Evolutionary conservation across 1,140 invertebrate species (phyloP), one percentile per base, ranked within the genome.

Genomic region (Drosophila ohnishii): DNA sequence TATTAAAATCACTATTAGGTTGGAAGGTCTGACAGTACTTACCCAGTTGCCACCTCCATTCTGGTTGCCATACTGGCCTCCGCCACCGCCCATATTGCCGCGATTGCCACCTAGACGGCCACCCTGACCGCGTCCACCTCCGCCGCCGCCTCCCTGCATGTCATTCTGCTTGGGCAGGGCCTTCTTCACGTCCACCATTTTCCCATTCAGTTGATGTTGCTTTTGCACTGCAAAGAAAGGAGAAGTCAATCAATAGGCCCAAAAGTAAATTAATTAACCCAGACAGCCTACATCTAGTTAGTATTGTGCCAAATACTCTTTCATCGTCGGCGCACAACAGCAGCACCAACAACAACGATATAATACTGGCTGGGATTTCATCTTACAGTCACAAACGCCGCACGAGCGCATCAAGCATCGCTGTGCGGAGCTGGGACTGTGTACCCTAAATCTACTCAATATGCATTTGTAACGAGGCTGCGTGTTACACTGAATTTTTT

Each of bases 121-220:
- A 16, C 83, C 81, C 57, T 74, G 80, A 13, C 81, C 81, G 22
- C 85, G 75, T 16, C 89, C 79, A 14, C 90, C 90, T 16, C 89
- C 75, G 19, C 71, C 71, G 28, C 74, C 77, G 25, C 65, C 78
- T 19, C 88, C 83, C 58, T 94, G 93, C 32, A 94, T 93, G 93
- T 95, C 95, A 80, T 95, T 95, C 11, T 94, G 93, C 89, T 95
- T 95, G 22, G 94, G 95, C 37, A 95, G 73, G 4, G 95, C 96
- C 90, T 97, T 97, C 88, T 97, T 97, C 0, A 97, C 96, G 83
- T 97, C 96, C 4, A 97, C 93, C 59, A 94, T 94, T 80, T 96
- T 96, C 11, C 95, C 95, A 62, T 95, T 95, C 7, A 97, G 94
- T 75, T 94, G 94, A 83, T 97, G 96, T 72, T 94, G 94, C 63